These are phyloP conservation scores for Dendrophyllia cribrosa DNA, from an alignment of 64 coral and sea anemone species.

Conservation along the genomic window DNA sequence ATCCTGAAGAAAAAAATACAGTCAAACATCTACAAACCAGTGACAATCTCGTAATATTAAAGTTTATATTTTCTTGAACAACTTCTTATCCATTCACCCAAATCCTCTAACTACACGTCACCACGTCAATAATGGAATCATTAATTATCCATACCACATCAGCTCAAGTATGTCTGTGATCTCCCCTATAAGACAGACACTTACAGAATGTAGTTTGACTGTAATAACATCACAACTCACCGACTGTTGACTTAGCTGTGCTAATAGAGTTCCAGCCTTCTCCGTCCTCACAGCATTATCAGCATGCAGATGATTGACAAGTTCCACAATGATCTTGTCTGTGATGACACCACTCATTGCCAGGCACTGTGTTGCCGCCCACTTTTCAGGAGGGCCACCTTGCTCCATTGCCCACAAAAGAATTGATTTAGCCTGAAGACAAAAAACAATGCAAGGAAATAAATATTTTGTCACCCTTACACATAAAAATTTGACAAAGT, in stretches of 20 bases:
- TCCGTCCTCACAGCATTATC: constrained; percentile 86
- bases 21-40: no score
- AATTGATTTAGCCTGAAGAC: constrained; percentile 58
- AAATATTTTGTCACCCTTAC: no score
- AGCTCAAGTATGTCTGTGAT: no score
- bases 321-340: constrained; percentile 75
- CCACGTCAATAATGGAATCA: no score
- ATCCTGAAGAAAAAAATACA: constrained; percentile 51
- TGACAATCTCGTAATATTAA: no score
- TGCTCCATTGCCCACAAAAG: constrained; percentile 89
- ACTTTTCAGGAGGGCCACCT: constrained; percentile 87
- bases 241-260: constrained; percentile 81
- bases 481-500: no score
- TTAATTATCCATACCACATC: no score
- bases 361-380: constrained; percentile 91
- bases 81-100: no score
- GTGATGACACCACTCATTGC: constrained; percentile 65
- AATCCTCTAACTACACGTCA: no score
- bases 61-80: no score
- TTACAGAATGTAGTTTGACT: no score
- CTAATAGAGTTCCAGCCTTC: constrained; percentile 74
- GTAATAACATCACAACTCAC: constrained; percentile 48
- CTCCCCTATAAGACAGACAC: no score
- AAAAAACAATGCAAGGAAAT: neutral
- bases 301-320: constrained; percentile 85